Evolutionary conservation across 2,797 vertebrate genomes (phyloP).

Genomic region (Sylvilagus floridanus): DNA sequence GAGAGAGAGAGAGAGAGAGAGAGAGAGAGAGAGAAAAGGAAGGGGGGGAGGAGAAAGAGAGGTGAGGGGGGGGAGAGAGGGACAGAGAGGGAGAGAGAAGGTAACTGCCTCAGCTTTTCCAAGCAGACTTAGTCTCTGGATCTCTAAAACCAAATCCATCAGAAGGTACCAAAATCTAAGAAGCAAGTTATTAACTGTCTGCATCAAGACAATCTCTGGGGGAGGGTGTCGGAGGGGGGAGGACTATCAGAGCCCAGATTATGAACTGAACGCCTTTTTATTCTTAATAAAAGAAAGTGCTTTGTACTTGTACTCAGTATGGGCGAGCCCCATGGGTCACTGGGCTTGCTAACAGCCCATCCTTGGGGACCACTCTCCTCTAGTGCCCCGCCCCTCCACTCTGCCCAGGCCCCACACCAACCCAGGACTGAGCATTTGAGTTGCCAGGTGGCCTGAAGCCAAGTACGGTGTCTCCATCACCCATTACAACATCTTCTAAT

Average conservation of each 20-base stretch:
- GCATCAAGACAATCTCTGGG: not conserved
- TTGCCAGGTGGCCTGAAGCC: not conserved
- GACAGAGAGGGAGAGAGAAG: not conserved
- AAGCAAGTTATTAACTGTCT: not conserved
- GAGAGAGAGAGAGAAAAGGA: too few species aligned
- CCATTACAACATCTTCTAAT: not conserved
- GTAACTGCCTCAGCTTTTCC: not conserved
- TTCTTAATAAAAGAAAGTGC: not conserved
- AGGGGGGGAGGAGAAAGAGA: too few species aligned
- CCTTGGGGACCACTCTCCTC: not conserved
- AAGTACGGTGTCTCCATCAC: not conserved
- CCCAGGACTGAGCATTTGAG: not conserved
- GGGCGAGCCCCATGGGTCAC: not conserved
- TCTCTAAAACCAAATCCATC: not conserved
- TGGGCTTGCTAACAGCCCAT: rapidly evolving
- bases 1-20: not conserved
- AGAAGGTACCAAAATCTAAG: too few species aligned
- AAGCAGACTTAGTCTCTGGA: not conserved
- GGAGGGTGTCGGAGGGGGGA: not conserved
- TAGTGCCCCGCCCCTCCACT: not conserved
- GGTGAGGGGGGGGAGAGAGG: not conserved
- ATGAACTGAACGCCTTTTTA: not conserved
- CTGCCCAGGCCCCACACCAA: not conserved
- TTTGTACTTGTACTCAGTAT: not conserved
- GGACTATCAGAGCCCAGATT: not conserved